These are phyloP conservation scores for Dorcus parallelipipedus DNA, from an alignment of 2,888 invertebrate species.

Conservation along the genomic window DNA sequence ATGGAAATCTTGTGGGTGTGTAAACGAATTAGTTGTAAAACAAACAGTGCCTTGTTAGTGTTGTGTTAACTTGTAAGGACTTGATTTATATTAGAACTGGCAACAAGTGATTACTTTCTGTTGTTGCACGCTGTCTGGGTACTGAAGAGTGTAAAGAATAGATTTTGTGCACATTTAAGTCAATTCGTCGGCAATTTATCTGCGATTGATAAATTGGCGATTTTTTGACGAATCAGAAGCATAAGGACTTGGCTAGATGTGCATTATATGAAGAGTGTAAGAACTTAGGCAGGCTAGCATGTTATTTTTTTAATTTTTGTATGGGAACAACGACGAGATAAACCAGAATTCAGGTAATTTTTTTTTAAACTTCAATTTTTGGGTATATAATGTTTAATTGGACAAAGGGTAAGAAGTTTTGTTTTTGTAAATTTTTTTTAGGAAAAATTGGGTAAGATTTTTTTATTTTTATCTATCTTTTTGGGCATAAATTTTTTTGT, in stretches of 20 bases:
- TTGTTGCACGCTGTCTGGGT: not conserved
- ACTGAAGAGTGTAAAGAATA: not conserved
- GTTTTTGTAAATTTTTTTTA: constrained; percentile 10
- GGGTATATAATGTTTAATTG: constrained; percentile 25
- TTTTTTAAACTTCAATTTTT: constrained; percentile 5
- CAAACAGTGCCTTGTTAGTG: constrained; percentile 7
- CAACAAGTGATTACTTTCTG: constrained; percentile 15
- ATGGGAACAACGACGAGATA: not conserved
- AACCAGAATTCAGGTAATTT: not conserved
- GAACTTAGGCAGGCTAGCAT: not conserved
- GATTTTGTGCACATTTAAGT: no score
- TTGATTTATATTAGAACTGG: constrained; percentile 30
- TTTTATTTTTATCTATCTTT: constrained; percentile 20
- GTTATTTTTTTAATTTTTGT: not conserved
- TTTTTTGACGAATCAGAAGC: no score
- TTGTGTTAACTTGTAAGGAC: constrained; percentile 16
- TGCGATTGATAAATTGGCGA: no score
- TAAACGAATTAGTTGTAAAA: constrained; percentile 5
- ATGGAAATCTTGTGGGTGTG: constrained; percentile 12
- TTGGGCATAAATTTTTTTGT: not conserved
- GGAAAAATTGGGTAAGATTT: constrained; percentile 16
- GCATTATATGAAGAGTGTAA: not conserved
- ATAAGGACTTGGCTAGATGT: no score
- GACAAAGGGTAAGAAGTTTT: no score
- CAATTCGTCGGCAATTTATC: no score